Evolutionary conservation across 1,140 invertebrate species (phyloP).

Genomic region (Calephelis virginiensis): DNA sequence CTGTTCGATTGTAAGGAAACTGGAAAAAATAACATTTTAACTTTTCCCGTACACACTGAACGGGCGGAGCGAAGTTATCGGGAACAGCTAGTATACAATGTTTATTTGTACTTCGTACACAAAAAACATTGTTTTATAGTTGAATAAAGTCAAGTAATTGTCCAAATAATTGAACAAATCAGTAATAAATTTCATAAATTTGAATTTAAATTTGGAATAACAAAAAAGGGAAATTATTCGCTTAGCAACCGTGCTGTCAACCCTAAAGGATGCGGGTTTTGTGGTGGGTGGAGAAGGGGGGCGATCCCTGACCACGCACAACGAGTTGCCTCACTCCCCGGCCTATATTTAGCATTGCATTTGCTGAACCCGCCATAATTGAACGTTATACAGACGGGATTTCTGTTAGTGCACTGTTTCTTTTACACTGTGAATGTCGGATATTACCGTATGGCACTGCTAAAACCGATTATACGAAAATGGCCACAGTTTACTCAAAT

Average conservation of each 20-base stretch:
- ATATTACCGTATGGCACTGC: not conserved
- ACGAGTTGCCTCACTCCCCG: slow-evolving; percentile 50
- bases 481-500: no score
- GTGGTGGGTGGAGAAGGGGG: slow-evolving; percentile 34
- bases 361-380: slow-evolving; percentile 48
- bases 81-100: no score
- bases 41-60: no score
- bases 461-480: no score
- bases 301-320: slow-evolving; percentile 67
- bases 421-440: not conserved
- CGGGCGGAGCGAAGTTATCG: no score
- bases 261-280: slow-evolving; percentile 31
- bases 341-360: slow-evolving; percentile 73
- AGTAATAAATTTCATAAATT: no score
- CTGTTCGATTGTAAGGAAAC: no score
- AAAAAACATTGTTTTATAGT: no score
- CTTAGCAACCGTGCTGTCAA: slow-evolving; percentile 29
- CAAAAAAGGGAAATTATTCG: not conserved
- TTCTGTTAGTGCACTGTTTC: slow-evolving; percentile 17
- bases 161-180: no score
- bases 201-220: slow-evolving; percentile 1
- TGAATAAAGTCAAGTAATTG: no score
- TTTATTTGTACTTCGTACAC: no score
- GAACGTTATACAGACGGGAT: slow-evolving; percentile 38
- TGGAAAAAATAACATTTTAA: no score